Evolutionary conservation across 2,113 vertebrate genomes (phyloP).

Genomic region (Chionodraco myersi): DNA sequence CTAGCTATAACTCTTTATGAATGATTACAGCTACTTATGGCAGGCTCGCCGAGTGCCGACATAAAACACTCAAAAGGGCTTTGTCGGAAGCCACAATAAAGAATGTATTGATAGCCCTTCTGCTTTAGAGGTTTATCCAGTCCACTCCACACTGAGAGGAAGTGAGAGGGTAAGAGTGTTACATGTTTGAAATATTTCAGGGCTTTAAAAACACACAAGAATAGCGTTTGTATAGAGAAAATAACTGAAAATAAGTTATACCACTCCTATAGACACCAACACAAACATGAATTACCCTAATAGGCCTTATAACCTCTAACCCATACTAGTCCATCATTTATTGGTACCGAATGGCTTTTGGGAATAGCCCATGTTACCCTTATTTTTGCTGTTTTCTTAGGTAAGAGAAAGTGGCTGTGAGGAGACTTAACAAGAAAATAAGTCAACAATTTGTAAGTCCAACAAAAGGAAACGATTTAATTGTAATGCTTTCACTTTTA

Average conservation of each 20-base stretch:
- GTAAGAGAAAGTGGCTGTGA: too few species aligned
- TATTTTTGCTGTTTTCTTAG: too few species aligned
- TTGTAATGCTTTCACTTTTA: too few species aligned
- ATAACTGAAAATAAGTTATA: not conserved
- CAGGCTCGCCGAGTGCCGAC: constrained; percentile 47
- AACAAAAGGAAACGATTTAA: too few species aligned
- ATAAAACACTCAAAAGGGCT: constrained; percentile 61
- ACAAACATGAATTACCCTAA: not conserved
- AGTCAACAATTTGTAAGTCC: too few species aligned
- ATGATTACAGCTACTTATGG: constrained; percentile 70
- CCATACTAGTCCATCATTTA: too few species aligned
- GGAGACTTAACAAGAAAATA: too few species aligned
- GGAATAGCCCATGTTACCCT: too few species aligned
- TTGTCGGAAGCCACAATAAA: constrained; percentile 59
- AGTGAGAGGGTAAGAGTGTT: not conserved
- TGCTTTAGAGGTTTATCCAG: constrained; percentile 47
- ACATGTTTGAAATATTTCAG: not conserved
- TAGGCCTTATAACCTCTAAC: too few species aligned
- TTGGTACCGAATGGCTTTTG: too few species aligned
- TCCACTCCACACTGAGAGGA: constrained; percentile 14
- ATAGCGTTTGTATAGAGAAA: not conserved
- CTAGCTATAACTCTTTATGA: constrained; percentile 67
- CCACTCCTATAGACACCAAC: not conserved
- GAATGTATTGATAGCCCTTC: constrained; percentile 51
- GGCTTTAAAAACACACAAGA: constrained; percentile 6